Conservation (phyloP, 2,888 invertebrate genomes). For the Campaea margaritaria region DNA sequence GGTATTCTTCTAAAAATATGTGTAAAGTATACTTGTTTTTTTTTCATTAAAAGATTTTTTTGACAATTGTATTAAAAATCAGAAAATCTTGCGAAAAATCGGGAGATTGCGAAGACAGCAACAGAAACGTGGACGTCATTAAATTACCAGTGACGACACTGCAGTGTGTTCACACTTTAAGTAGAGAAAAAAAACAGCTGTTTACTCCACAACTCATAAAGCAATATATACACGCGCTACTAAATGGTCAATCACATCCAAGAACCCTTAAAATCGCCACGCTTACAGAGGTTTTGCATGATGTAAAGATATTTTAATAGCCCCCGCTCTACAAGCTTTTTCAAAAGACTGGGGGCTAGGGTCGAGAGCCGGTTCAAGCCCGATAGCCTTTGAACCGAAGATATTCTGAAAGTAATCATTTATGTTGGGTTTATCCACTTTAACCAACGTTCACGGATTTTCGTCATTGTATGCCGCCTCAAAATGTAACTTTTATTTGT, state of each 20-base stretch:
- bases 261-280: slow-evolving; percentile 9
- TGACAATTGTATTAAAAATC: no score
- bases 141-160: no score
- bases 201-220: not conserved
- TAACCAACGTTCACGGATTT: not conserved
- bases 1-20: no score
- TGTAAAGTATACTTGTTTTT: no score
- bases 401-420: slow-evolving; percentile 25
- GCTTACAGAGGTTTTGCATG: slow-evolving; percentile 12
- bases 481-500: no score
- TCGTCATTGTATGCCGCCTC: no score
- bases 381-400: slow-evolving; percentile 51
- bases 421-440: slow-evolving; percentile 3
- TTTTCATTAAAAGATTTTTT: no score
- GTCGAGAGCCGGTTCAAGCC: slow-evolving; percentile 48
- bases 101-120: no score
- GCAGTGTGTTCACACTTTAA: no score
- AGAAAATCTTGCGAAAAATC: no score
- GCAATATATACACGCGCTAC: not conserved
- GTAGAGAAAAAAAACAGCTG: not conserved
- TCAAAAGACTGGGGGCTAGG: slow-evolving; percentile 41
- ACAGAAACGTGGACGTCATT: no score
- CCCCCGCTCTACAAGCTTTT: slow-evolving; percentile 31
- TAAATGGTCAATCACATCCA: slow-evolving; percentile 16
- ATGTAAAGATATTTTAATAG: slow-evolving; percentile 41